These are phyloP conservation scores for Chymomyza costata DNA, from an alignment of 1,140 invertebrate species.

Conservation along the genomic window DNA sequence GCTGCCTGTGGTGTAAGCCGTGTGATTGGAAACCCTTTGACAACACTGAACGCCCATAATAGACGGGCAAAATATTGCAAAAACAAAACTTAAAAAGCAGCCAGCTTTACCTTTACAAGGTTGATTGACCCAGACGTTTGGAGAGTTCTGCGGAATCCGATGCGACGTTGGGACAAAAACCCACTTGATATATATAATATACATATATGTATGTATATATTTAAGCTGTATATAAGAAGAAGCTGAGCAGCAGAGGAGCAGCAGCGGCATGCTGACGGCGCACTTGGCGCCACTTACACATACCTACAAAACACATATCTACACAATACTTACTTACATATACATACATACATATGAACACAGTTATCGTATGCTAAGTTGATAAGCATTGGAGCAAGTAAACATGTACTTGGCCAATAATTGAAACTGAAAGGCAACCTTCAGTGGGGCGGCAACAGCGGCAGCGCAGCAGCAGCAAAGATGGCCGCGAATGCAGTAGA, in stretches of 20 bases:
- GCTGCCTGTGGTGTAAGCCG: conserved; percentile 77
- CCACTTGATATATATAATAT: conserved; percentile 20
- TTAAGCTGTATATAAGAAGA: conserved; percentile 18
- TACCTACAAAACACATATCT: no score
- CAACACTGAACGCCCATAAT: conserved; percentile 36
- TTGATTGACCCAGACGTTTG: conserved; percentile 63
- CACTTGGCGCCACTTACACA: no score
- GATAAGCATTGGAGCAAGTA: conserved; percentile 9
- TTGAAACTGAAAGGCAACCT: conserved; percentile 30
- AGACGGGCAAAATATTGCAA: conserved; percentile 48
- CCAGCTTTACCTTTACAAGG: conserved; percentile 54
- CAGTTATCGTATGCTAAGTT: conserved; percentile 42
- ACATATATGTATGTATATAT: conserved; percentile 23
- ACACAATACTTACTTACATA: conserved; percentile 8
- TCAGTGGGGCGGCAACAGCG: conserved; percentile 32
- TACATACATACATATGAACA: conserved; percentile 34
- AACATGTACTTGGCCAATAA: background rate
- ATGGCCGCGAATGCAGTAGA: conserved; percentile 37
- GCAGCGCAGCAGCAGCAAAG: conserved; percentile 12
- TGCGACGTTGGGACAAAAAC: conserved; percentile 45
- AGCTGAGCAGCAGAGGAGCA: background rate
- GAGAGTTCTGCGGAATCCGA: conserved; percentile 69
- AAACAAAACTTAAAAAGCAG: conserved; percentile 30
- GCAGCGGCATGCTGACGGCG: no score
- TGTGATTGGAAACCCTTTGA: background rate